These are phyloP conservation scores for Oreocharis arfaki DNA, from an alignment of 2,113 vertebrate species.

Conservation along the genomic window DNA sequence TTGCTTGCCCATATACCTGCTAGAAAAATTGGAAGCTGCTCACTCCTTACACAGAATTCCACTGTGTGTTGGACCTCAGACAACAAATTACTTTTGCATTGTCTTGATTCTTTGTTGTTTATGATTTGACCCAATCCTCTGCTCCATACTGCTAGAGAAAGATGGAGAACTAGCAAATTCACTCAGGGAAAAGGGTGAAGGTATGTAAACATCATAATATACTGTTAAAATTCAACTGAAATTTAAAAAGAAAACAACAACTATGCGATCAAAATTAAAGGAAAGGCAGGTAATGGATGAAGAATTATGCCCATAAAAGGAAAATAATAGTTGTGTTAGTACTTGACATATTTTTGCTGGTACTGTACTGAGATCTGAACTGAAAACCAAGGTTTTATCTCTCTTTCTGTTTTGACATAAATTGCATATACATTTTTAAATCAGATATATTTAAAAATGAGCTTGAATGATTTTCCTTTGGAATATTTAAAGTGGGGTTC, in stretches of 20 bases:
- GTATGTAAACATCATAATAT: not conserved
- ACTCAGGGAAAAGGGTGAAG: not conserved
- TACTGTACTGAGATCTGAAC: not conserved
- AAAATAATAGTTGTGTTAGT: not conserved
- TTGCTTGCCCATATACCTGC: fast-evolving
- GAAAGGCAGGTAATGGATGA: not conserved
- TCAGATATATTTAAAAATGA: not conserved
- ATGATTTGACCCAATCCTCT: not conserved
- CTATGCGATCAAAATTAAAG: not conserved
- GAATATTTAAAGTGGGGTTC: not conserved
- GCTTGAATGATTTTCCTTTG: not conserved
- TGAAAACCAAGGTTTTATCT: not conserved
- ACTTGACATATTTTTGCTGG: not conserved
- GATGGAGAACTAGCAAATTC: not conserved
- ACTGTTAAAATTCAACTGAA: not conserved
- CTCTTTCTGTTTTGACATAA: not conserved
- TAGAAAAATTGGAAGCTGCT: not conserved
- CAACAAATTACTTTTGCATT: not conserved
- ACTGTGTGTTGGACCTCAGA: not conserved
- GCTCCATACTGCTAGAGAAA: not conserved
- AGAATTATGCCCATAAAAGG: not conserved
- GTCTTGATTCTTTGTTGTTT: not conserved
- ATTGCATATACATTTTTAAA: not conserved
- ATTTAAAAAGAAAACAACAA: not conserved
- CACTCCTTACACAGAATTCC: not conserved